phyloP scores from a whole-genome alignment of 2,797 vertebrate species.

The Dipus sagitta region DNA sequence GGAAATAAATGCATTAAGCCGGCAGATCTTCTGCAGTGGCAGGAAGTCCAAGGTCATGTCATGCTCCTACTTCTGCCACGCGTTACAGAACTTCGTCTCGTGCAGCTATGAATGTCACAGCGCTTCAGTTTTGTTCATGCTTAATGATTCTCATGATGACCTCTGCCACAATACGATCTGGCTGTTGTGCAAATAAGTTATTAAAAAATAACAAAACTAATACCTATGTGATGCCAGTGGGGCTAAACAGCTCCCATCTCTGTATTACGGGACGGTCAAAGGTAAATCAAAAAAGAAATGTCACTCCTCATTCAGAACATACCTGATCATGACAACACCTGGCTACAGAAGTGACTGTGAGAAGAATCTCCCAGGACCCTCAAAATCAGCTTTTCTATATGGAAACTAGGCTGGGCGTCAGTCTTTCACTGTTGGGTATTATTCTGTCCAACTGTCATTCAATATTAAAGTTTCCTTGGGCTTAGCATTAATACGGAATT shows the following conservation, averaged over 20 bases:
- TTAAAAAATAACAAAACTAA: slow-evolving; percentile 54
- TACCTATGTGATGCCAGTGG: neutral
- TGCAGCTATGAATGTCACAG: neutral
- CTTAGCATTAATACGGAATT: neutral
- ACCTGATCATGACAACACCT: neutral
- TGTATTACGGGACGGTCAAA: neutral
- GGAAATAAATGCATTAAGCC: slow-evolving; percentile 44
- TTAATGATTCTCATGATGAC: neutral
- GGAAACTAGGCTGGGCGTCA: neutral
- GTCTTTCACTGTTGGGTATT: neutral
- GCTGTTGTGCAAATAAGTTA: slow-evolving; percentile 65
- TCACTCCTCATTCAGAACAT: neutral
- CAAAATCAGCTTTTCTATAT: slow-evolving; percentile 23
- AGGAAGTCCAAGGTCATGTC: neutral
- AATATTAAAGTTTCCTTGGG: neutral
- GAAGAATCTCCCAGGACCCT: neutral
- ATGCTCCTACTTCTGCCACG: fast-evolving
- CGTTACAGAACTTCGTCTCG: neutral
- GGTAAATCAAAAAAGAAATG: neutral
- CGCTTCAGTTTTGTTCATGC: neutral
- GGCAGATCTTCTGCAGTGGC: neutral
- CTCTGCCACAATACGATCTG: neutral
- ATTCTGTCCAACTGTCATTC: neutral
- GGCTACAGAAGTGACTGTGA: neutral
- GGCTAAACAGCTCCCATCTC: neutral